Base-by-base conservation (phyloP, 2,797 vertebrate species). In the Borostomias antarcticus region DNA sequence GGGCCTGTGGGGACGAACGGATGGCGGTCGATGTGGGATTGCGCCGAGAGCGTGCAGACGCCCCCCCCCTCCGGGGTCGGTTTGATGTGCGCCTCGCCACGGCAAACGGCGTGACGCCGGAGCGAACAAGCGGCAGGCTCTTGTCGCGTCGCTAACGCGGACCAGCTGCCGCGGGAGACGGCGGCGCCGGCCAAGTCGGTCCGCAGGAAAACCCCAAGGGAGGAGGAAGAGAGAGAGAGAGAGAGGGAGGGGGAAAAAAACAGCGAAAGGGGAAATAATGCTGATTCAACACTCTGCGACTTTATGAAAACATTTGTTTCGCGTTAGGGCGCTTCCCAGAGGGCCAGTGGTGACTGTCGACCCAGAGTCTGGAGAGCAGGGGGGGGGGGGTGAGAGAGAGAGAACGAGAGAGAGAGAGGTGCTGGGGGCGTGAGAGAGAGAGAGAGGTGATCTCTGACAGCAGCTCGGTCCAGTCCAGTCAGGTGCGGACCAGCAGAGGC, bases 221-320 rank as follows among this genome's bases (percentile, higher is more conserved):
- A 25, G 53, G 57, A 67, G 1, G 37, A 8, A 10, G 33, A 66
- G 68, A 73, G 62, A 25, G 7, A 21, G 15, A 17, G 5, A 11
- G 13, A 19, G 26, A n/a, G 50, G 40, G 40, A 43, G 40, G 40
- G n/a, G 60, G 13, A 11, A 75, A 78, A 81, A 59, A 70, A 64
- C 61, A 64, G 71, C 64, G 65, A 71, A 74, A 81, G 76, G 78
- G n/a, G n/a, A n/a, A 85, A 75, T 85, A 85, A 84, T 80, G 85
- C 85, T 88, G 88, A 91, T 86, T 91, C 86, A 83, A 76, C 82
- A 77, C 70, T n/a, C 80, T 66, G 76, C 66, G 66, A 73, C 69
- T 85, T 76, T 75, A 76, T 68, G 69, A 85, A 88, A 88, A 90
- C 87, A 89, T 91, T 91, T 91, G 88, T 88, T 89, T 88, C 84